phyloP scores from a whole-genome alignment of 2,797 vertebrate genomes.

The Hydrophis major region DNA sequence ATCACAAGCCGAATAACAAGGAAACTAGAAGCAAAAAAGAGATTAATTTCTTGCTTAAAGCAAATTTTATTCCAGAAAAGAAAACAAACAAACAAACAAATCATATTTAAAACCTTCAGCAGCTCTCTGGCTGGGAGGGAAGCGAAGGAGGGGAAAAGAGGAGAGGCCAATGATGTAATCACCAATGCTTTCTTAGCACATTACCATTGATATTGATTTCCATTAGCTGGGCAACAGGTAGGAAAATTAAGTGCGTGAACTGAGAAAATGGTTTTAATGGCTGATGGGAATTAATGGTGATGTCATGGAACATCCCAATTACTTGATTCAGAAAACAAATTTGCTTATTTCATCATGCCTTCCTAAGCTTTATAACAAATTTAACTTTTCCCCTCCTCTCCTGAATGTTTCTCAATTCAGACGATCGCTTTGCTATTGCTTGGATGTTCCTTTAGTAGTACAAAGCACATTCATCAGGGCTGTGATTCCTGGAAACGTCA shows the following conservation, averaged over 20 bases:
- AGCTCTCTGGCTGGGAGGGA: not conserved
- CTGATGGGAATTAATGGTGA: not conserved
- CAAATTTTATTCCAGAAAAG: not conserved
- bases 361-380: not conserved
- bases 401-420: not conserved
- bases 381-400: too few relatives aligned
- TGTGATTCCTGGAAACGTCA: not conserved
- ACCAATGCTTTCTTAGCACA: not conserved
- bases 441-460: not conserved
- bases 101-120: not conserved
- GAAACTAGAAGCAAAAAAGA: not conserved
- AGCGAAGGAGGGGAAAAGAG: not conserved
- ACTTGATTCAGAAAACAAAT: not conserved
- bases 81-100: not conserved
- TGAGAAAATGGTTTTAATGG: not conserved
- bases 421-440: not conserved
- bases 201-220: not conserved
- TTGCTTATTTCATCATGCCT: not conserved
- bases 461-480: not conserved
- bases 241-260: not conserved
- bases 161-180: not conserved
- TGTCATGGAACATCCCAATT: not conserved
- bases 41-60: not conserved
- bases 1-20: conserved; percentile 5
- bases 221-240: not conserved